Evolutionary conservation across 1,140 invertebrate species (phyloP).

Genomic region (Apis florea): DNA sequence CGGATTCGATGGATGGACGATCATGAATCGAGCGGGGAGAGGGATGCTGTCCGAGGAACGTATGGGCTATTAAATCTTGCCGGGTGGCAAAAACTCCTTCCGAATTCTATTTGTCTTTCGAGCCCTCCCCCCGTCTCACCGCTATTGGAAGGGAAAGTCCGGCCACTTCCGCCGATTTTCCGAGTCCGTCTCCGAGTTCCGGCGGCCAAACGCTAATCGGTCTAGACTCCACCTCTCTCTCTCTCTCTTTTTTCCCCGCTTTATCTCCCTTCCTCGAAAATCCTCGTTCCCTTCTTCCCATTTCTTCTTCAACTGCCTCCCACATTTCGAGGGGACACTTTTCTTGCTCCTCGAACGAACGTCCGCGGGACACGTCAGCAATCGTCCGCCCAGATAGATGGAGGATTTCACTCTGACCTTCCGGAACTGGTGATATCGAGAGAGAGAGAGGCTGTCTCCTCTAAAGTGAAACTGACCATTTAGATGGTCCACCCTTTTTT

Average conservation of each 20-base stretch:
- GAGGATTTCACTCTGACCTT: slow-evolving; percentile 42
- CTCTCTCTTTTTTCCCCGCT: slow-evolving; percentile 35
- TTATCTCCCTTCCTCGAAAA: slow-evolving; percentile 38
- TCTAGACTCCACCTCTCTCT: slow-evolving; percentile 66
- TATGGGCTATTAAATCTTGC: slow-evolving; percentile 71
- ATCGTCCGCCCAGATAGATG: slow-evolving; percentile 52
- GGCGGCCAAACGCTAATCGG: slow-evolving; percentile 73
- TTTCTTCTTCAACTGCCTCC: slow-evolving; percentile 22
- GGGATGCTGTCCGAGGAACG: slow-evolving; percentile 37
- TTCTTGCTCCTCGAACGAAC: slow-evolving; percentile 54
- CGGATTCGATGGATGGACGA: neutral
- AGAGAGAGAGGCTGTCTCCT: neutral
- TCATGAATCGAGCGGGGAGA: slow-evolving; percentile 1
- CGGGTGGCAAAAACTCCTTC: slow-evolving; percentile 70
- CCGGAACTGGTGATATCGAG: slow-evolving; percentile 30
- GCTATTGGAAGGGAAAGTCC: slow-evolving; percentile 55
- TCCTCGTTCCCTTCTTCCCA: slow-evolving; percentile 5
- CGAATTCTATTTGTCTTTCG: slow-evolving; percentile 75
- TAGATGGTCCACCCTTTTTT: neutral
- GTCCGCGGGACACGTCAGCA: slow-evolving; percentile 56
- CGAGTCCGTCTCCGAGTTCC: slow-evolving; percentile 65
- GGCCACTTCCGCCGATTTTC: slow-evolving; percentile 71
- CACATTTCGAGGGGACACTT: slow-evolving; percentile 29
- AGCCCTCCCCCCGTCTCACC: slow-evolving; percentile 61
- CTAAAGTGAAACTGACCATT: slow-evolving; percentile 16